Base-by-base conservation (phyloP, 1,140 invertebrate genomes). In the Ips typographus region DNA sequence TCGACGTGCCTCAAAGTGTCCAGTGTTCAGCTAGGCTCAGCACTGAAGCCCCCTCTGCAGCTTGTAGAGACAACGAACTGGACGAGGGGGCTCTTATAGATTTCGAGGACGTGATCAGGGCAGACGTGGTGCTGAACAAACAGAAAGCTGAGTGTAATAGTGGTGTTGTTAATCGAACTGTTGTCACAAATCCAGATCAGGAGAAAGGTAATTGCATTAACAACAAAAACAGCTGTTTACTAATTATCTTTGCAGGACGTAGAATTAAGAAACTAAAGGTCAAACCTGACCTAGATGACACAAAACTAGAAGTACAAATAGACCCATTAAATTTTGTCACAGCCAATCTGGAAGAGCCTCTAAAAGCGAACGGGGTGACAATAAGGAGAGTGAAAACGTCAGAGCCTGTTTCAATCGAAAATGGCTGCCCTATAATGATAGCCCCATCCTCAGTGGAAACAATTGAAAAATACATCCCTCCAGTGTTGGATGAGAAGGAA, bases 41-140 rank as follows among this genome's bases (percentile, higher is more conserved):
- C 7, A 6, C 37, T 22, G 53, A 39, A 37, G 53, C 8, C 2
- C 22, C 22, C 22, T 22, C 22, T 22, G 22, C 22, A 22, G 22
- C 22, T 22, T 22, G 22, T 22, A 22, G 22, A 22, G 44, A 49
- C 44, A 49, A 49, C 43, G 55, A 67, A 64, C n/a, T 36, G 36
- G 44, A 69, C 49, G 64, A 71, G 37, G 55, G 59, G 40, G 44
- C 72, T 41, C 41, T 76, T 42, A 73, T 76, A 22, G 75, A 76
- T 61, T 76, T 75, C 63, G 75, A 76, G 51, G 75, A 76, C 68
- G 70, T 76, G 22, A 76, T 76, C 6, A 71, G 74, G 52, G 75
- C 75, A 7, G 75, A 76, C 65, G 68, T 76, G 41, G 73, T 76
- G 38, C 68, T 75, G 5, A 75, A 75, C 63, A 75, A 75, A 55